Base-by-base conservation (phyloP, 2,888 invertebrate species). In the Creontiades dilutus region DNA sequence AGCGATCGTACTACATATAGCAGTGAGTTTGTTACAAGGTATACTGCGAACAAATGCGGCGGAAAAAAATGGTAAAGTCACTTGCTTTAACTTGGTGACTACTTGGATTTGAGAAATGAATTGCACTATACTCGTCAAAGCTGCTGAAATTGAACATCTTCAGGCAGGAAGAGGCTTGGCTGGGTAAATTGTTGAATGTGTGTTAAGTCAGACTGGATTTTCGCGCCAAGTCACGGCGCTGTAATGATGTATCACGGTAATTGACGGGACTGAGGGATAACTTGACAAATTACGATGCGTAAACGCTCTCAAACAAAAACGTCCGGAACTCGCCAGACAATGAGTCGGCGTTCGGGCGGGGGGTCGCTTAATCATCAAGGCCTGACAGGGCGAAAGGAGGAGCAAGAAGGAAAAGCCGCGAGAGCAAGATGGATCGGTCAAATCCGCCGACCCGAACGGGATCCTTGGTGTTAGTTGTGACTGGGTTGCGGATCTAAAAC, bases 371-470 rank as follows among this genome's bases (percentile, higher is more conserved):
- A 82, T 82, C 82, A 82, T 82, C 48, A 23, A 47, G 27, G 47
- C 19, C 47, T 82, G 82, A 82, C 82, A 78, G 47, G 82, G 82
- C 48, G 19, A 14, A 82, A 82, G 82, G 82, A 82, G 52, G 82
- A 52, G 82, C 48, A 82, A 19, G 82, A 82, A 52, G 48, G 68
- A 68, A 68, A 61, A 68, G 9, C 68, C n/a, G 82, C 19, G 82
- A 47, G 27, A 82, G 52, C 82, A 82, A 82, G 82, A 82, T 82
- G 82, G 82, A 82, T 82, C 52, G 82, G 82, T 52, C 52, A 82
- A 47, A 82, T 82, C 48, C 47, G 81, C 13, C 81, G 48, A 81
- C 48, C 68, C 68, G 68, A 27, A 68, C 27, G 68, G 52, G 14
- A 82, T 52, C 48, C 82, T 82, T n/a, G 46, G 27, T 82, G 48